Conservation (phyloP, 2,797 vertebrate genomes). For the Sebastolobus alascanus region DNA sequence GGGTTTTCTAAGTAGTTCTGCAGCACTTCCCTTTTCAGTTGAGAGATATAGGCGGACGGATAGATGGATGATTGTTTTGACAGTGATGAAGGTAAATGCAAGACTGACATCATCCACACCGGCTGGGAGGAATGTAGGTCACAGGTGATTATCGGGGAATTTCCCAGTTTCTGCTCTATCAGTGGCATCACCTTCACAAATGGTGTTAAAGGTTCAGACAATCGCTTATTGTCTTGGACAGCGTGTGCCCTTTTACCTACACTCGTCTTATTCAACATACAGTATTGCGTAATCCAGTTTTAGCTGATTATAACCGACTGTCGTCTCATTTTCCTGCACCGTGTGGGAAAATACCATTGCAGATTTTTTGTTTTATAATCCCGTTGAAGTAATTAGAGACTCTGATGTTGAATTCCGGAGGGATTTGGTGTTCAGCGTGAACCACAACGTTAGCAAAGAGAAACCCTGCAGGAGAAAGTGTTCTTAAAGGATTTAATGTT, state of each 20-base stretch:
- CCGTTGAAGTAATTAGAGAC: constrained; percentile 17
- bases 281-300: not conserved
- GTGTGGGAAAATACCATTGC: constrained; percentile 16
- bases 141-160: not conserved
- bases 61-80: not conserved
- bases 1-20: not conserved
- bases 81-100: not conserved
- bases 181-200: not conserved
- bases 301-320: not conserved
- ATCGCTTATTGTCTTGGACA: not conserved
- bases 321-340: not conserved
- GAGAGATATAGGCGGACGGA: not conserved
- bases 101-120: not conserved
- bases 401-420: constrained; percentile 36
- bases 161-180: not conserved
- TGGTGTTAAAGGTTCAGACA: not conserved
- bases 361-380: constrained; percentile 47
- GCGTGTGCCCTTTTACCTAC: not conserved
- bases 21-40: not conserved
- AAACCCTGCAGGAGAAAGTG: constrained; percentile 1
- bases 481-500: not conserved
- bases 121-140: not conserved
- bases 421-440: constrained; percentile 25
- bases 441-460: not conserved
- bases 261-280: not conserved